phyloP scores from a whole-genome alignment of 2,113 vertebrate species.

The Cettia cetti region DNA sequence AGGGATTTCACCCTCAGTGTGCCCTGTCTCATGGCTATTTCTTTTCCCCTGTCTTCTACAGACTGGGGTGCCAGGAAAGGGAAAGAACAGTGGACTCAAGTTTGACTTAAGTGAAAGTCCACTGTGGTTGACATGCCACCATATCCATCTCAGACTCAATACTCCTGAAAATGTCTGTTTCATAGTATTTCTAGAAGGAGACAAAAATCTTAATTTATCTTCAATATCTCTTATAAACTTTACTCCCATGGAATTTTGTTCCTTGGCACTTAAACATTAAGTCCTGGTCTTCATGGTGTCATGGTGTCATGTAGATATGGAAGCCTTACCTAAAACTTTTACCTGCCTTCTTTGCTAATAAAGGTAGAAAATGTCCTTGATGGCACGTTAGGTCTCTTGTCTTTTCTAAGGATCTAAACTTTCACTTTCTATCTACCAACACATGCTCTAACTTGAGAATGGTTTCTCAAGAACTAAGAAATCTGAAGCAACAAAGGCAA shows the following conservation, averaged over 20 bases:
- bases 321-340: not conserved
- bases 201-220: not conserved
- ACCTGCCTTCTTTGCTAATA: not conserved
- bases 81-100: not conserved
- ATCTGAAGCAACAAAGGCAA: not conserved
- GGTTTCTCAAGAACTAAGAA: not conserved
- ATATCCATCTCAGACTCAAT: not conserved
- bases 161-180: not conserved
- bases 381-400: not conserved
- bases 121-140: rapidly evolving
- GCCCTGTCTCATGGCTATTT: not conserved
- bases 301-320: not conserved
- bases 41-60: not conserved
- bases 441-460: not conserved
- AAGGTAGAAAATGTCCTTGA: not conserved
- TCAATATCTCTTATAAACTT: not conserved
- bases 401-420: not conserved
- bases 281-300: not conserved
- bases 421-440: not conserved
- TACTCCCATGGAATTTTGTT: not conserved
- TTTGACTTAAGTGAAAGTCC: not conserved
- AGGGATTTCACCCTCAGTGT: not conserved
- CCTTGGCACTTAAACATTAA: not conserved
- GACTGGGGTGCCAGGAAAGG: not conserved
- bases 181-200: not conserved